Evolutionary conservation across 1,140 invertebrate species (phyloP), one percentile per base, ranked within the genome.

Genomic region (Drosophila sp.): DNA sequence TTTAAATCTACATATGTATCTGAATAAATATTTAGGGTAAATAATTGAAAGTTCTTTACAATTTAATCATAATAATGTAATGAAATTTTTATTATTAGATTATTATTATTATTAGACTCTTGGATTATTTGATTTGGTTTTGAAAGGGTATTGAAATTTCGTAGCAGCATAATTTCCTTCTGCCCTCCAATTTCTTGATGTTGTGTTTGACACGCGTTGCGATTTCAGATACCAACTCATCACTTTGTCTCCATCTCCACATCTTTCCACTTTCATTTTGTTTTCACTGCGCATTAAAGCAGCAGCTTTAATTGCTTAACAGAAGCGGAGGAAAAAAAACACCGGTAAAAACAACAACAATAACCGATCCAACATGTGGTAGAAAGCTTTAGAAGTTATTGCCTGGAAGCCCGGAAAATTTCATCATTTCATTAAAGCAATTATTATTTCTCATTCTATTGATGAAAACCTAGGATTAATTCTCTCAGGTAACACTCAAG

Each of bases 251-350:
- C 58, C 75, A 69, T 68, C 63, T 71, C 66, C 61, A 57, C 72
- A 56, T 54, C 69, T 61, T 54, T 76, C 67, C 83, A 87, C 83
- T 87, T 87, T 87, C 83, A 87, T 87, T 87, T 87, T 63, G 76
- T 77, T 87, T 87, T 87, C 83, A 87, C 83, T 87, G 76, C 72
- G 84, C 84, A 87, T 89, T 89, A 83, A 87, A 83, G 72, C 84
- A 87, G 76, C 79, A 80, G 84, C 84, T 87, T 87, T 87, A 87
- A 87, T 87, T 87, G 84, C 79, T 75, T 56, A 80, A 80, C 68
- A 84, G 66, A 62, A 68, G 83, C 71, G 60, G 58, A 56, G 60
- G 58, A 60, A 63, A 10, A 69, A 57, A 75, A 62, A 78, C 64
- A 65, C 68, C 72, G 70, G 65, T 55, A 54, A 27, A 67, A 60